phyloP scores from a whole-genome alignment of 2,113 vertebrate genomes.

The Martes martes region DNA sequence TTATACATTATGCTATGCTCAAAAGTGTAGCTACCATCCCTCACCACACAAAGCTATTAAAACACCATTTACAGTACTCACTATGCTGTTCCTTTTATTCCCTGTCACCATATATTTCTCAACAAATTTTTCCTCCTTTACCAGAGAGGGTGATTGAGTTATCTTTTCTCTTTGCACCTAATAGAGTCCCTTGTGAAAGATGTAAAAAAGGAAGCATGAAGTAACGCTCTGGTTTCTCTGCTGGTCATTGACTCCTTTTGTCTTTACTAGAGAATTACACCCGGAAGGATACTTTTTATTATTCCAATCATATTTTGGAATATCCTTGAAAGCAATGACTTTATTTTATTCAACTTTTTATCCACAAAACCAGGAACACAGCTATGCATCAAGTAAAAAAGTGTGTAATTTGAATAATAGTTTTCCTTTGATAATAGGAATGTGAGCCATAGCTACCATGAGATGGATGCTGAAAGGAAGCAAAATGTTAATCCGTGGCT shows the following conservation, averaged over 20 bases:
- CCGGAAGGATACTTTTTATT: neutral
- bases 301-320: neutral
- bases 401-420: neutral
- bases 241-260: neutral
- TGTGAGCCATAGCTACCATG: neutral
- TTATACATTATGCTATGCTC: neutral
- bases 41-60: neutral
- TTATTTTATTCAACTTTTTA: neutral
- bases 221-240: neutral
- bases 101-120: neutral
- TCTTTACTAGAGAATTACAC: neutral
- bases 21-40: neutral
- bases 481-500: neutral
- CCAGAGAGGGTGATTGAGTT: neutral
- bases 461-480: neutral
- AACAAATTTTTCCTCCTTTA: neutral
- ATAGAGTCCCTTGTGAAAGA: neutral
- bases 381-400: neutral
- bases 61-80: neutral
- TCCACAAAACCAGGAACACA: neutral
- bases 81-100: neutral
- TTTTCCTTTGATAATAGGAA: neutral
- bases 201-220: neutral
- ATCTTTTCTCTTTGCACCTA: neutral
- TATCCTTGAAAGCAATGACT: neutral